Evolutionary conservation across 2,113 vertebrate genomes (phyloP).

Genomic region (Paracyprichromis sp.): DNA sequence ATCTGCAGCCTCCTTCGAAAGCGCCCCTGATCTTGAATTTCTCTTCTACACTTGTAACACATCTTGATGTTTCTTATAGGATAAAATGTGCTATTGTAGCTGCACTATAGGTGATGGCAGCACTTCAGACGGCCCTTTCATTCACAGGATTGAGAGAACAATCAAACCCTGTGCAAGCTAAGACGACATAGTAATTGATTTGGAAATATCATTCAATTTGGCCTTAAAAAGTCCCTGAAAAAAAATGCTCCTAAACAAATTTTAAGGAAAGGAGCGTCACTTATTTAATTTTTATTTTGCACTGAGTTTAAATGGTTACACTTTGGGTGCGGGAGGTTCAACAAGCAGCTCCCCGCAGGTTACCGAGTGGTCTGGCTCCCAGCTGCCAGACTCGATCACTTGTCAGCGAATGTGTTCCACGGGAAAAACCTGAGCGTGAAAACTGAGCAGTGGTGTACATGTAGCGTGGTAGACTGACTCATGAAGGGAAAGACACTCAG

Average conservation of each 20-base stretch:
- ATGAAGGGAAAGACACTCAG: neutral
- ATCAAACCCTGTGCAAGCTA: neutral
- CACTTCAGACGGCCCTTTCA: neutral
- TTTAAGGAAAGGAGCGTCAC: neutral
- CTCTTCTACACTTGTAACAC: neutral
- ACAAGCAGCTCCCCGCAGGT: neutral
- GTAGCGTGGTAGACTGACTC: neutral
- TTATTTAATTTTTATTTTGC: neutral
- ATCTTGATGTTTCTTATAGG: neutral
- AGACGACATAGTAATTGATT: neutral
- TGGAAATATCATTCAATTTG: neutral
- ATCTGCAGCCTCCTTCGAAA: neutral
- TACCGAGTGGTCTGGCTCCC: constrained; percentile 9
- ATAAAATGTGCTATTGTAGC: neutral
- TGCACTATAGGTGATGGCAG: neutral
- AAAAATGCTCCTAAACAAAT: neutral
- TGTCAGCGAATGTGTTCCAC: neutral
- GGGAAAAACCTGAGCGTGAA: neutral
- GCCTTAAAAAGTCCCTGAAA: neutral
- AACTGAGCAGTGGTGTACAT: neutral
- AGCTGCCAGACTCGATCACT: constrained; percentile 26
- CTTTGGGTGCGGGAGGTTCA: neutral
- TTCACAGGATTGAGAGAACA: neutral
- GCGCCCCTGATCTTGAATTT: neutral
- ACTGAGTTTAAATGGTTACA: neutral